A percentile compares a stretch with the other conserved stretches of the same genome.
Conservation (phyloP, 2,888 invertebrate species). For the Pristionchus fissidentatus region DNA sequence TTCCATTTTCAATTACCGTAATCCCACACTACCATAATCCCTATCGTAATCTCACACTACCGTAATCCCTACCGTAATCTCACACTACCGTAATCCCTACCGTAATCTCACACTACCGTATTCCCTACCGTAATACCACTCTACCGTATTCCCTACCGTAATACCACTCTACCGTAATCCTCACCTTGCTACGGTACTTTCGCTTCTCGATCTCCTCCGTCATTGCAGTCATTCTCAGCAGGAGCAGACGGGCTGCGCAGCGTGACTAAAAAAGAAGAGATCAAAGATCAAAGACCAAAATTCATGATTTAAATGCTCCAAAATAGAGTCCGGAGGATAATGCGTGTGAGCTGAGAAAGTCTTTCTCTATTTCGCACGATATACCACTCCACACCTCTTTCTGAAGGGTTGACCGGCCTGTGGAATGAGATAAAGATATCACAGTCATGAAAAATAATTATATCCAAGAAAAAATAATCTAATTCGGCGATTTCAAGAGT, state of each 20-base stretch:
- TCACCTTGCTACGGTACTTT: conserved; percentile 24
- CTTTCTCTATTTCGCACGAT: too few relatives aligned
- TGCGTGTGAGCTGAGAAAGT: too few relatives aligned
- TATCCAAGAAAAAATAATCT: too few relatives aligned
- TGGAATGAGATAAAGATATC: too few relatives aligned
- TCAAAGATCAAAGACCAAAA: not conserved
- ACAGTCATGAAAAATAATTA: too few relatives aligned
- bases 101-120: not conserved
- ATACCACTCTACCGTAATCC: not conserved
- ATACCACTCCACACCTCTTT: too few relatives aligned
- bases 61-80: not conserved
- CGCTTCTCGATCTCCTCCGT: conserved; percentile 26
- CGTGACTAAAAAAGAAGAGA: conserved; percentile 32
- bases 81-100: not conserved
- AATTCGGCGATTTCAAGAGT: too few relatives aligned
- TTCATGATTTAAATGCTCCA: too few relatives aligned
- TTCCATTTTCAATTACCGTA: too few relatives aligned
- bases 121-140: conserved; percentile 13
- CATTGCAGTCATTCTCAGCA: conserved; percentile 37
- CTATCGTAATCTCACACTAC: not conserved
- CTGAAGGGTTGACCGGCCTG: too few relatives aligned
- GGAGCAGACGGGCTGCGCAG: not conserved
- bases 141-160: not conserved
- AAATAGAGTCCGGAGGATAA: too few relatives aligned
- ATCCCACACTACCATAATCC: too few relatives aligned